Base-by-base conservation (phyloP, 2,113 vertebrate species). In the Varanus komodoensis region DNA sequence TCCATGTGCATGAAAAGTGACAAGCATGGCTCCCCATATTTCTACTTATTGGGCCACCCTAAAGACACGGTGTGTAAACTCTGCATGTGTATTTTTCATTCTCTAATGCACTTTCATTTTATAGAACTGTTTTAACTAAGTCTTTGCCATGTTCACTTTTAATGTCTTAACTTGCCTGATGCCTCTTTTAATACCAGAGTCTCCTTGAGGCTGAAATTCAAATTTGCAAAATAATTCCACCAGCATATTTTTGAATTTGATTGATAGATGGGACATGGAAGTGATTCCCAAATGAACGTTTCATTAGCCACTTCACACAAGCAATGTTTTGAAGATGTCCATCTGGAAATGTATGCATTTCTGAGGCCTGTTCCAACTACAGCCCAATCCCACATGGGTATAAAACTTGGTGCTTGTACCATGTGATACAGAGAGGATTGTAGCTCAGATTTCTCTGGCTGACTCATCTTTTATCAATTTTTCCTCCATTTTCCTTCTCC, bases 1-100 rank as follows among this genome's bases (percentile, higher is more conserved):
- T 99, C 99, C 98, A 99, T 99, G 99, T 99, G 99, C 99, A 99
- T 99, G 99, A 99, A 99, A 99, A 99, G 98, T 99, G 99, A 99
- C 98, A 99, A 98, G 98, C 99, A 99, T 99, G 99, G 99, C 98
- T 99, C 99, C 98, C 99, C 99, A 98, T 99, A 99, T 99, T 99
- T 99, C 99, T 99, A 99, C 99, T 98, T 99, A 98, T 98, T 98
- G 99, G 99, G 99, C 98, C 99, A 99, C 98, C 98, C 99, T 98
- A 99, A 99, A 99, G 99, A 99, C 98, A 99, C 99, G 99, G 99
- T 99, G 99, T 99, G 99, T 99, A 98, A 99, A 97, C 96, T 97
- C 97, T 97, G 96, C 98, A 98, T 98, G 98, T 96, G 94, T 98
- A 98, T 98, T 88, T 98, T 97, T 97, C 96, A 96, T 97, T 97